Conservation (phyloP, 2,888 invertebrate genomes). For the Carabus problematicus region DNA sequence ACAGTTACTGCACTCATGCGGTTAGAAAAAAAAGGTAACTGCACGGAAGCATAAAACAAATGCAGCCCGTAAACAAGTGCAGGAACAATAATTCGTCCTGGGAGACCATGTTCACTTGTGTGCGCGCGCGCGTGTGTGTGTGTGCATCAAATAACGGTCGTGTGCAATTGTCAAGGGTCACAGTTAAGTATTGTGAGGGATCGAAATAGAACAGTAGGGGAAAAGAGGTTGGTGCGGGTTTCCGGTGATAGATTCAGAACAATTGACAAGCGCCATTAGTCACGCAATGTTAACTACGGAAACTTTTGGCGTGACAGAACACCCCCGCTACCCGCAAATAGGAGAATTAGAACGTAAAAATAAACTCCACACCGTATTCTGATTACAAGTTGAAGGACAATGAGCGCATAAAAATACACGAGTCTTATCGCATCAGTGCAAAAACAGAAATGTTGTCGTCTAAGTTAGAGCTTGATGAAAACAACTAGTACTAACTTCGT, state of each 20-base stretch:
- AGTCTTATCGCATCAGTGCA: too few species aligned
- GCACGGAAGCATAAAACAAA: too few species aligned
- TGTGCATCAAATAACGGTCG: too few species aligned
- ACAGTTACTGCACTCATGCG: too few species aligned
- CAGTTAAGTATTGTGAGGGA: conserved; percentile 5
- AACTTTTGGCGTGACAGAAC: conserved; percentile 20
- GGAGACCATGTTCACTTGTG: too few species aligned
- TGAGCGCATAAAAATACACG: background rate
- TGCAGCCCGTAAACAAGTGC: too few species aligned
- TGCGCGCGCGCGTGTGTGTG: too few species aligned
- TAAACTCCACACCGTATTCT: conserved; percentile 29
- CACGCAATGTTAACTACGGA: conserved; percentile 36
- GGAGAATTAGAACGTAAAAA: conserved; percentile 27
- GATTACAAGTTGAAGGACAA: conserved; percentile 15
- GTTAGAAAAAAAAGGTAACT: too few species aligned
- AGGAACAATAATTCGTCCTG: too few species aligned
- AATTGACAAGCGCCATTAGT: conserved; percentile 37
- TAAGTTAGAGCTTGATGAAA: too few species aligned
- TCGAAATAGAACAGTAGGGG: background rate
- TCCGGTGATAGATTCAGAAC: conserved; percentile 37
- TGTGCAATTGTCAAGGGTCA: background rate
- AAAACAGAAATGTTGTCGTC: too few species aligned
- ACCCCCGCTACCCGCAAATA: background rate
- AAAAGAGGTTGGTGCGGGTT: background rate
- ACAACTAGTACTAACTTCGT: too few species aligned